A percentile compares a stretch with the other conserved stretches of the same genome.
Conservation (phyloP, 2,888 invertebrate genomes). For the Drosophila colorata region DNA sequence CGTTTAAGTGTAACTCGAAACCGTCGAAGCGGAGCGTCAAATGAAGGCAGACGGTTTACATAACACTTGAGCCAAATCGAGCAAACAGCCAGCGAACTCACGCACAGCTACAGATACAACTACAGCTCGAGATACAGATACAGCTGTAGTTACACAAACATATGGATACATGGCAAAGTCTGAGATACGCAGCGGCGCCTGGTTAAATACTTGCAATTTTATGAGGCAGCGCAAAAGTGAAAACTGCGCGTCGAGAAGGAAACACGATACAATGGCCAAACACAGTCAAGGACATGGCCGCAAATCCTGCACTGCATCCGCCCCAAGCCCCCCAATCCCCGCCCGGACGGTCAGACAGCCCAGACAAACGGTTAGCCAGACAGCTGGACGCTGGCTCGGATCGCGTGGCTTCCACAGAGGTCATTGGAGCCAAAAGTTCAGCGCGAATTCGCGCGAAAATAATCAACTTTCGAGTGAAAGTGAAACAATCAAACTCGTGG, state of each 20-base stretch:
- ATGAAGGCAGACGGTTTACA: slow-evolving; percentile 63
- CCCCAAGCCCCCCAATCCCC: slow-evolving; percentile 8
- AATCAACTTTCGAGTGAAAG: slow-evolving; percentile 77
- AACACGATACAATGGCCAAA: slow-evolving; percentile 67
- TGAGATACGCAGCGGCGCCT: slow-evolving; percentile 19
- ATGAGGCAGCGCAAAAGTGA: slow-evolving; percentile 72
- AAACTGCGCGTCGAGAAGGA: slow-evolving; percentile 50
- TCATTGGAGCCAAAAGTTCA: slow-evolving; percentile 63
- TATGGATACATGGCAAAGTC: slow-evolving; percentile 27
- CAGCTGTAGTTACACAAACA: background rate
- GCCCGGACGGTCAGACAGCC: background rate
- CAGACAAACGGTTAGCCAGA: slow-evolving; percentile 14
- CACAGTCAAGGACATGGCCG: slow-evolving; percentile 74
- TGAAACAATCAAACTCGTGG: slow-evolving; percentile 66
- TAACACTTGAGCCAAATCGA: slow-evolving; percentile 49
- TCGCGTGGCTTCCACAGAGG: slow-evolving; percentile 41
- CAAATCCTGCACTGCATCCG: slow-evolving; percentile 56
- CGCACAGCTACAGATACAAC: slow-evolving; percentile 7
- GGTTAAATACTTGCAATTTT: slow-evolving; percentile 66
- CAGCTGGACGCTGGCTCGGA: slow-evolving; percentile 34
- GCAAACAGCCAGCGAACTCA: slow-evolving; percentile 60
- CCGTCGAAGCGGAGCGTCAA: slow-evolving; percentile 26
- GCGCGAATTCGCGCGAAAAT: slow-evolving; percentile 62
- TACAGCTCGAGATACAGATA: background rate
- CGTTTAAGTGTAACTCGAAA: slow-evolving; percentile 57